Percentiles rank a stretch among this genome's conserved stretches.
Evolutionary conservation across 30 jellyfish, hydroid and myxozoan species (phyloP).

Genomic region (Turritopsis dohrnii): DNA sequence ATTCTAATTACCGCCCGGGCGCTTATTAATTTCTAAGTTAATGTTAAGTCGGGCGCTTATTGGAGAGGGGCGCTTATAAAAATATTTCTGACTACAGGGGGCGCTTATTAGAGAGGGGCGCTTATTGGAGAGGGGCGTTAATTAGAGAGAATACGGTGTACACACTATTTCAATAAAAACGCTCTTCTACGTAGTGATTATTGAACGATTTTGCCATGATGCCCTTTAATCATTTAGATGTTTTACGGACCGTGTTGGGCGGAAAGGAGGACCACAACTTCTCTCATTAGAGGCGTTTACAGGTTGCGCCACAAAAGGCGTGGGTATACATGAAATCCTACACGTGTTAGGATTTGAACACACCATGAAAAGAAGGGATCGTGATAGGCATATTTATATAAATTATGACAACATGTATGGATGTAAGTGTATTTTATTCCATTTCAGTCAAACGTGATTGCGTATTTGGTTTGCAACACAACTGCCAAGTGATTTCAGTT

Average conservation of each 20-base stretch:
- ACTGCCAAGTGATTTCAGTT: not conserved
- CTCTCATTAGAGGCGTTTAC: not conserved
- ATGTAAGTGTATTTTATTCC: not conserved
- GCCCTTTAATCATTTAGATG: too few relatives aligned
- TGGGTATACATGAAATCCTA: not conserved
- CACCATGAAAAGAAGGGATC: not conserved
- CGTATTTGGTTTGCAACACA: not conserved
- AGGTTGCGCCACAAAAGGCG: conserved; percentile 4
- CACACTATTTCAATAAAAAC: not conserved
- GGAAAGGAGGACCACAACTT: not conserved
- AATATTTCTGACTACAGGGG: not conserved
- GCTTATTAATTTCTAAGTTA: too few relatives aligned
- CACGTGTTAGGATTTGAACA: conserved; percentile 1
- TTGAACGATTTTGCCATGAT: too few relatives aligned
- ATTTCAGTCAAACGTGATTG: not conserved
- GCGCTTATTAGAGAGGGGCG: not conserved
- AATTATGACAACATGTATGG: not conserved
- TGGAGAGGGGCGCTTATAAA: too few relatives aligned
- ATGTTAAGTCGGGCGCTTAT: too few relatives aligned
- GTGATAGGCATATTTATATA: not conserved
- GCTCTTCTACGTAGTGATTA: not conserved
- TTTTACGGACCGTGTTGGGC: not conserved
- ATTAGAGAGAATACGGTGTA: not conserved
- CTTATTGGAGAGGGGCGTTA: not conserved
- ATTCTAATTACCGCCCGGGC: too few relatives aligned